Percentiles rank a stretch among this genome's conserved stretches.
Conservation (phyloP, 2,113 vertebrate species). For the Cyphomyrus discorhynchus region DNA sequence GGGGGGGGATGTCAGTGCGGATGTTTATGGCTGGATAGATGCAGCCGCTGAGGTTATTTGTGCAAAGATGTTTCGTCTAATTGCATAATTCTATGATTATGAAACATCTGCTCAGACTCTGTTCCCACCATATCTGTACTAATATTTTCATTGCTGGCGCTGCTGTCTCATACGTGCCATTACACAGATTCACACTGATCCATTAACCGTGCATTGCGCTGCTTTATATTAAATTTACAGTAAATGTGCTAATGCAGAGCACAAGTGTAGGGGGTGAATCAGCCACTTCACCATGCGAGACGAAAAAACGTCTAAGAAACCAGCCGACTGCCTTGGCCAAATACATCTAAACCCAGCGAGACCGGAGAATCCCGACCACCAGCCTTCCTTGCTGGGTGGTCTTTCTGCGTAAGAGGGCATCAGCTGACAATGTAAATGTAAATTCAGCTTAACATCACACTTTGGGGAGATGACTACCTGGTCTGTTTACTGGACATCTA, state of each 20-base stretch:
- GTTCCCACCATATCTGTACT: conserved; percentile 46
- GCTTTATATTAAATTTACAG: background rate
- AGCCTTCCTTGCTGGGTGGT: background rate
- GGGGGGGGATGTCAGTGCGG: conserved; percentile 34
- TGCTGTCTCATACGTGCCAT: conserved; percentile 19
- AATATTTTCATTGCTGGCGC: conserved; percentile 57
- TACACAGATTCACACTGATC: background rate
- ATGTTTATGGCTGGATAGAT: conserved; percentile 45
- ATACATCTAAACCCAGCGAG: background rate
- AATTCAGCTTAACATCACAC: background rate
- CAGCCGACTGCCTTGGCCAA: background rate
- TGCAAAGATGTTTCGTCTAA: conserved; percentile 62
- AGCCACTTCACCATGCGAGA: background rate
- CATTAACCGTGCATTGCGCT: background rate
- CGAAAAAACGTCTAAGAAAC: background rate
- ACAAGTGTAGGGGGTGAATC: background rate
- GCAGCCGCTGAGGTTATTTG: conserved; percentile 51
- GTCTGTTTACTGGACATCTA: background rate
- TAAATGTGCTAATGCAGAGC: background rate
- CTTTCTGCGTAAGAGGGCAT: background rate
- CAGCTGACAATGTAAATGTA: background rate
- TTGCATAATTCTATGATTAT: conserved; percentile 58
- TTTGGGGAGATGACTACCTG: background rate
- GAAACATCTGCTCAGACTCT: conserved; percentile 46
- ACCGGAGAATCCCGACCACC: background rate